These are phyloP conservation scores for Tetrao urogallus DNA, from an alignment of 2,113 vertebrate species.

Conservation along the genomic window DNA sequence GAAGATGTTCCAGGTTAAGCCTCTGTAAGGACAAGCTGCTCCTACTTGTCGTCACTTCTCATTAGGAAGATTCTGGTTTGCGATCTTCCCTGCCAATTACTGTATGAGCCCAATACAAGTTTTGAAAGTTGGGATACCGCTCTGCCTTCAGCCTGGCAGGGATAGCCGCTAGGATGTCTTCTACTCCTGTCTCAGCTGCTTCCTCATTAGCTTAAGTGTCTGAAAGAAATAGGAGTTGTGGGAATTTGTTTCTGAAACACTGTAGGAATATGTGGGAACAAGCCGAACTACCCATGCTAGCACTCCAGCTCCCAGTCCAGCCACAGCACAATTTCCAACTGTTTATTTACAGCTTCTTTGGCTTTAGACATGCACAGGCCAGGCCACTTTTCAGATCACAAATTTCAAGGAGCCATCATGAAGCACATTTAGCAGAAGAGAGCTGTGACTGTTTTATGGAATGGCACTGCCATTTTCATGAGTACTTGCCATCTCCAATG, in stretches of 20 bases:
- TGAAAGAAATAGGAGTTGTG: neutral
- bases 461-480: neutral
- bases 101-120: neutral
- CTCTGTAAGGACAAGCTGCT: neutral
- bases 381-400: neutral
- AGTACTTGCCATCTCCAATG: neutral
- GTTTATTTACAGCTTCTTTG: neutral
- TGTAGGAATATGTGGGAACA: neutral
- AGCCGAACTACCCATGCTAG: neutral
- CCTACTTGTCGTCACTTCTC: neutral
- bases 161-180: neutral
- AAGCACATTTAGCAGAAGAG: neutral
- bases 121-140: neutral
- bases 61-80: neutral
- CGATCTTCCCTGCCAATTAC: neutral
- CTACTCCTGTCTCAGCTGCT: neutral
- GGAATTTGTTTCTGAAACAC: neutral
- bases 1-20: neutral
- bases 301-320: neutral
- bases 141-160: neutral
- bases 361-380: neutral
- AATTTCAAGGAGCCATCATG: neutral
- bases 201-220: neutral
- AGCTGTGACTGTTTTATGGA: neutral
- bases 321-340: neutral